Percentiles rank a stretch among this genome's conserved stretches.
These are phyloP conservation scores for Corbicula japonica DNA, from an alignment of 2,888 invertebrate genomes.

Conservation along the genomic window DNA sequence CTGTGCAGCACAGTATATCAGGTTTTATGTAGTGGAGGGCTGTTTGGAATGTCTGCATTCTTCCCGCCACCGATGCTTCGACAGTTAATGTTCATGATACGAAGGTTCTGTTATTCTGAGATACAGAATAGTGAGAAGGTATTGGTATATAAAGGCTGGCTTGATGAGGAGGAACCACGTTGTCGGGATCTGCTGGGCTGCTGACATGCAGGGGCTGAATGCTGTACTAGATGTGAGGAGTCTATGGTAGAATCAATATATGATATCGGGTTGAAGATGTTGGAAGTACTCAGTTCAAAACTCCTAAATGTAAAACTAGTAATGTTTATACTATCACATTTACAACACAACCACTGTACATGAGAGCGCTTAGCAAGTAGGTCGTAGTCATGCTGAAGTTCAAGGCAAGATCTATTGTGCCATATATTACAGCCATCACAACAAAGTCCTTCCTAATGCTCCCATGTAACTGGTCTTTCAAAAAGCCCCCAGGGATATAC, in stretches of 20 bases:
- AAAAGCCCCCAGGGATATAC: slow-evolving; percentile 26
- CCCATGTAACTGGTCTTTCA: slow-evolving; percentile 18
- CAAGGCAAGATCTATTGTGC: no score
- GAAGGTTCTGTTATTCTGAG: slow-evolving; percentile 46
- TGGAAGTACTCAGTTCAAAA: no score
- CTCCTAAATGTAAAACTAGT: slow-evolving; percentile 15
- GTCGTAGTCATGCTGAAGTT: slow-evolving; percentile 3
- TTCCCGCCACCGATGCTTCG: slow-evolving; percentile 35
- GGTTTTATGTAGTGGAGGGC: slow-evolving; percentile 54
- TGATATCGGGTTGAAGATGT: no score
- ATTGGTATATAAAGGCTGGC: no score
- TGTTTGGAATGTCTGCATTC: slow-evolving; percentile 27
- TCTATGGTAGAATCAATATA: no score
- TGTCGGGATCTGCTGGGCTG: not conserved
- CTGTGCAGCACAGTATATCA: slow-evolving; percentile 53
- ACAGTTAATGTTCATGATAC: slow-evolving; percentile 51
- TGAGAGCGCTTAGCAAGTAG: not conserved
- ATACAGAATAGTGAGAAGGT: no score
- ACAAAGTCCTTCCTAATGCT: not conserved
- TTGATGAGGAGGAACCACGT: no score
- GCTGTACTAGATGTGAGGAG: no score
- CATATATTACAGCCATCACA: slow-evolving; percentile 21
- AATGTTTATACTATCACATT: no score
- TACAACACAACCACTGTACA: no score
- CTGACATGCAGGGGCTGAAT: slow-evolving; percentile 21